Base-by-base conservation (phyloP, 2,113 vertebrate genomes). In the Ammodytes dubius region DNA sequence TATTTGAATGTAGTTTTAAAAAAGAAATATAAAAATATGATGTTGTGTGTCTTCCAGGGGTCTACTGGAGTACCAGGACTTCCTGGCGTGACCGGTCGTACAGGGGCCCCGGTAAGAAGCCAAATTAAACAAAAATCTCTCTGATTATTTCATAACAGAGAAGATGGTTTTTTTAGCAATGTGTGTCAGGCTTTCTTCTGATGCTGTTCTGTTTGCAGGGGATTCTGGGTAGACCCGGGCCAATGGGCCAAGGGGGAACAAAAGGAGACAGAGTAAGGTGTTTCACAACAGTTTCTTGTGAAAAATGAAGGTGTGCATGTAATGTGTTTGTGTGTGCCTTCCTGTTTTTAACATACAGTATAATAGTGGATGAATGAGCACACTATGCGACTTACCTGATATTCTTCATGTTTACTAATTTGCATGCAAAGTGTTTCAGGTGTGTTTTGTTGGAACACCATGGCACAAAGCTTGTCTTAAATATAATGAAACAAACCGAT, bases 151-250 rank as follows among this genome's bases (percentile, higher is more conserved):
- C 2, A 42, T 17, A 42, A 45, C 8, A 60, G 39, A 49, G 65
- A 19, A 4, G 46, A 35, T 0, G 7, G 4, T 61, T 13, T 61
- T 58, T 53, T 46, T 47, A 0, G 5, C 0, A 4, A 47, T 10
- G 19, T 42, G 39, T 57, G 47, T 7, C 0, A 50, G 13, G 2
- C 40, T 40, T 42, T n/a, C 27, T n/a, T 53, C 19, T 39, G 5
- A 59, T 68, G 19, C 4, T 80, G 14, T 60, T 88, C 10, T 93
- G 35, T 95, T 92, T 92, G 69, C 89, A 99, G 98, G 98, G 98
- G 19, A 79, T 95, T 27, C 77, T 96, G 85, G 98, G 98, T 88
- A 96, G 97, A 95, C 95, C 96, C 7, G 98, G 98, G 88, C 95
- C 97, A 43, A 92, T 94, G 70, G 97, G 97, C 4, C 88, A 87